These are phyloP conservation scores for Corythoichthys intestinalis DNA, from an alignment of 2,113 vertebrate species.

Conservation along the genomic window DNA sequence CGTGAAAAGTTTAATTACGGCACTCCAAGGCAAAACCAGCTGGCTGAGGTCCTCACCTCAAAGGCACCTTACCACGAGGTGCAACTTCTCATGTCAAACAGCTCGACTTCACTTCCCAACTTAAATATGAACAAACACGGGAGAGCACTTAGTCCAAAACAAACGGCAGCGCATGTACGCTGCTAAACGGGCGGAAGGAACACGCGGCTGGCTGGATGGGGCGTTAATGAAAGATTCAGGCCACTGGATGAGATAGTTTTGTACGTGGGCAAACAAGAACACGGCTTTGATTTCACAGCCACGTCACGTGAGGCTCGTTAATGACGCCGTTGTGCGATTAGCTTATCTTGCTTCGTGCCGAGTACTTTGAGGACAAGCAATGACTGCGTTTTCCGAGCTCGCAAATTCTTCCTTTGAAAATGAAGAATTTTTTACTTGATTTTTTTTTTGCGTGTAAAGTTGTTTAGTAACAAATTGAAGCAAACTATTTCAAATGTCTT, in stretches of 20 bases:
- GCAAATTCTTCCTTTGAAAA: neutral
- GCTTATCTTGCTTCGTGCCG: neutral
- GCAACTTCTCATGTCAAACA: neutral
- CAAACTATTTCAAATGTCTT: no score
- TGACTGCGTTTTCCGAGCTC: neutral
- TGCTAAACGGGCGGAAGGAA: constrained; percentile 1
- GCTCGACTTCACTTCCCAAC: neutral
- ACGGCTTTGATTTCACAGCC: neutral
- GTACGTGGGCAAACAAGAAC: neutral
- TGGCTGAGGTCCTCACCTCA: no score
- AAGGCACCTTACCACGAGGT: neutral
- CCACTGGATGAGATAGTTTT: neutral
- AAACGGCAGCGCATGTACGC: neutral
- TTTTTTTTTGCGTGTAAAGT: neutral
- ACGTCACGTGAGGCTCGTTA: neutral
- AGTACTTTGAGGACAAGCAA: neutral
- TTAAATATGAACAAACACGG: constrained; percentile 1
- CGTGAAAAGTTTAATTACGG: no score
- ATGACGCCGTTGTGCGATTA: neutral
- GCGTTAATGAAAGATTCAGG: constrained; percentile 1
- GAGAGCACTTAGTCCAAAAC: constrained; percentile 5
- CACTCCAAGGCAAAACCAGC: no score
- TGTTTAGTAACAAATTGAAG: neutral
- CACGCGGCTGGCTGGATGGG: neutral
- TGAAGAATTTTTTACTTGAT: neutral